Evolutionary conservation across 2,113 vertebrate genomes (phyloP).

Genomic region (Hyaena hyaena): DNA sequence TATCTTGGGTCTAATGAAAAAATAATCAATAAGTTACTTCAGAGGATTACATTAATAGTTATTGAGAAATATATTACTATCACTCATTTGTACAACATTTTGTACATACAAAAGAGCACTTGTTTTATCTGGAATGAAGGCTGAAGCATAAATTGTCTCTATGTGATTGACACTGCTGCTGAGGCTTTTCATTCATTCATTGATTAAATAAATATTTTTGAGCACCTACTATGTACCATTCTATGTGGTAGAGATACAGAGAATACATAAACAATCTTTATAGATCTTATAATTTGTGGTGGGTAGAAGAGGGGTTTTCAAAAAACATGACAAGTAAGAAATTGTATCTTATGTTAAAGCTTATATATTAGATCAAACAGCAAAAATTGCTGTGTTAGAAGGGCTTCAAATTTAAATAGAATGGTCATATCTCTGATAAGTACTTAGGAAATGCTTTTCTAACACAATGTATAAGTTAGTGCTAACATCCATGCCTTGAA

Average conservation of each 20-base stretch:
- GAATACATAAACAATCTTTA: neutral
- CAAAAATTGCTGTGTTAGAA: neutral
- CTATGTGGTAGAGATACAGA: neutral
- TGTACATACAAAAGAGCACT: neutral
- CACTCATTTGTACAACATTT: neutral
- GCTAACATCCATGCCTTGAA: neutral
- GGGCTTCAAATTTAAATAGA: neutral
- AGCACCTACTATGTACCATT: neutral
- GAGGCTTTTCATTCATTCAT: neutral
- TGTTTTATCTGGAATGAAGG: conserved; percentile 10
- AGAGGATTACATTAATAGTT: neutral
- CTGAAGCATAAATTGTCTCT: neutral
- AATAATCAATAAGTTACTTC: neutral
- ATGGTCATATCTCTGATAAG: neutral
- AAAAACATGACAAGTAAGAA: neutral
- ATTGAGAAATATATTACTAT: neutral
- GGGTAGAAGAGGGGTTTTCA: neutral
- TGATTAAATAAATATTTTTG: neutral
- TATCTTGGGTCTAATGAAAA: neutral
- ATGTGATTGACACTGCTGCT: neutral
- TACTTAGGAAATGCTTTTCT: neutral
- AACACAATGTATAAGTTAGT: neutral
- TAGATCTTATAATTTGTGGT: neutral
- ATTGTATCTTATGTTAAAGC: neutral
- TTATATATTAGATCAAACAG: neutral